Base-by-base conservation (phyloP, 2,113 vertebrate species). In the Pomatostomus ruficeps region DNA sequence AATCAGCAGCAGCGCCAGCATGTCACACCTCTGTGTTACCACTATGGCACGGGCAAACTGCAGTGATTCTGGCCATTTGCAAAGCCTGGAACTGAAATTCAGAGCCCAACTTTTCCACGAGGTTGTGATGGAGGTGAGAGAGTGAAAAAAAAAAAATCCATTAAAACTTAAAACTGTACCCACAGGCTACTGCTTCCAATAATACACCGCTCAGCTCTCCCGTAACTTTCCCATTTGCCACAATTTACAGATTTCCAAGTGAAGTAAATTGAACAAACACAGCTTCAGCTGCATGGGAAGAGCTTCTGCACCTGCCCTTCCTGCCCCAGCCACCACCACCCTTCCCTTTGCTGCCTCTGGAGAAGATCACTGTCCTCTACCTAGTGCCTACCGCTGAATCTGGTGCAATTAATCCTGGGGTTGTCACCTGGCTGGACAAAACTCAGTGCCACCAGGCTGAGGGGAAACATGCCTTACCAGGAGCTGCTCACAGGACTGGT, bases 321-420 rank as follows among this genome's bases (percentile, higher is more conserved):
- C 38, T 20, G 55, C 29, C 45, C 26, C 80, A 70, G 48, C 43
- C 38, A 42, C 13, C 38, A 52, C 22, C 29, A 33, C 19, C 20
- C 35, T 54, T 54, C 20, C 25, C 17, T 36, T 14, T 23, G 70
- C 51, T 11, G 7, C 38, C 13, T 46, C 16, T 11, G 43, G 49
- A 65, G 22, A 40, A 57, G 22, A 40, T 35, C 13, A 5, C 35
- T 38, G 28, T 28, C 40, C 65, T 59, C 21, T 6, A 10, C 11
- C 12, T 9, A 28, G 58, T 46, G 40, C 21, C 33, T 43, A 8
- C 40, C 0, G 1, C 43, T 1, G 3, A 33, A 11, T 8, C 26
- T 23, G 45, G 29, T 24, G 24, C 54, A 19, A 4, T 19, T 2
- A 19, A n/a, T 14, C 43, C 52, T 23, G n/a, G 63, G 18, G 10